A percentile compares a stretch with the other conserved stretches of the same genome.
These are phyloP conservation scores for Polymixis flavicincta DNA, from an alignment of 2,888 invertebrate species.

Conservation along the genomic window DNA sequence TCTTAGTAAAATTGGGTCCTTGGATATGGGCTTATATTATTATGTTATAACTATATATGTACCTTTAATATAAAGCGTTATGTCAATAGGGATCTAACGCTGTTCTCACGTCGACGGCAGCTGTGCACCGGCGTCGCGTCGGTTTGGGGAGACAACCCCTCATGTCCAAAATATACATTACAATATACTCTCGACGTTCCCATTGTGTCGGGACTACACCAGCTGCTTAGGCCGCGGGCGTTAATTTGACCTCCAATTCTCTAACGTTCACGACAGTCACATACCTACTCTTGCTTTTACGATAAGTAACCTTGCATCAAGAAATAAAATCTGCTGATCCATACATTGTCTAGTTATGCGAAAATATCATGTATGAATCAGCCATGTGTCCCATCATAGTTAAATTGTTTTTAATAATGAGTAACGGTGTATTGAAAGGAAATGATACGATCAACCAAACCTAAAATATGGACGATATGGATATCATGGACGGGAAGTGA, in stretches of 20 bases:
- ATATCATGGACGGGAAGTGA: neutral
- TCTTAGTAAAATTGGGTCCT: neutral
- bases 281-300: neutral
- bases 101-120: conserved; percentile 74
- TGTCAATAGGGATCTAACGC: conserved; percentile 68
- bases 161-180: conserved; percentile 75
- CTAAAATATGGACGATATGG: neutral
- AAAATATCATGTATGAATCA: too few relatives aligned
- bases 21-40: neutral
- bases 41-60: too few relatives aligned
- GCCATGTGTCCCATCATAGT: too few relatives aligned
- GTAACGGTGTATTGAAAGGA: neutral
- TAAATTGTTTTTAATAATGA: too few relatives aligned
- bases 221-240: conserved; percentile 68
- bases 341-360: too few relatives aligned
- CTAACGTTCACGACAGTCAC: conserved; percentile 15
- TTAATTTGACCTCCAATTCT: conserved; percentile 57
- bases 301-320: neutral
- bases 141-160: conserved; percentile 75
- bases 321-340: too few relatives aligned
- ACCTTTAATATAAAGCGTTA: conserved; percentile 8
- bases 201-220: conserved; percentile 73
- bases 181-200: conserved; percentile 70
- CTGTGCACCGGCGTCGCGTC: conserved; percentile 66
- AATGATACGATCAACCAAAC: neutral